phyloP scores from a whole-genome alignment of 2,888 invertebrate genomes.

The Adelognathus sp. region DNA sequence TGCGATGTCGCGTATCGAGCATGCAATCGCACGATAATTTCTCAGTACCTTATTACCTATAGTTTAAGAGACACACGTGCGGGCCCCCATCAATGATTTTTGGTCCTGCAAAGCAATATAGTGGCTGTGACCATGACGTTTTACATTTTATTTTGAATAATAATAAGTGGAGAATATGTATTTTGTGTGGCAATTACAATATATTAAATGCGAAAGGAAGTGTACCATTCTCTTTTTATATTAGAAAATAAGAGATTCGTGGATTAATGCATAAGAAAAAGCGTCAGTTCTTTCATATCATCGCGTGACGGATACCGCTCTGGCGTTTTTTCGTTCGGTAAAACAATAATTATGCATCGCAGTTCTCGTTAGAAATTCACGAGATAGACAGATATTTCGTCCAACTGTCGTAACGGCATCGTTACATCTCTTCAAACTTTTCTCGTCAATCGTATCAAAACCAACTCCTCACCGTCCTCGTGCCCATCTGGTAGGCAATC shows the following conservation, averaged over 20 bases:
- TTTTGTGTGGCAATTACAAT: constrained; percentile 34
- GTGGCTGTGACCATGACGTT: constrained; percentile 65
- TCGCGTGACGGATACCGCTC: too few species aligned
- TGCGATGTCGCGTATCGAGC: constrained; percentile 5
- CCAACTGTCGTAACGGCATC: too few species aligned
- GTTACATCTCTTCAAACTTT: too few species aligned
- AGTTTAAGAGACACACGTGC: constrained; percentile 59
- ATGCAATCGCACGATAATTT: constrained; percentile 64
- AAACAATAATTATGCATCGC: too few species aligned
- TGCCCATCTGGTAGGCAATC: too few species aligned
- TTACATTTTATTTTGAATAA: constrained; percentile 50
- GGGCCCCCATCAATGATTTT: constrained; percentile 40
- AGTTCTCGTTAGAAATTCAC: too few species aligned
- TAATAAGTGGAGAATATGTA: constrained; percentile 34
- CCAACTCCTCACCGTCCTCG: too few species aligned
- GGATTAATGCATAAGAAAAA: too few species aligned
- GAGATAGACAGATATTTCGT: too few species aligned
- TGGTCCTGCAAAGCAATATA: constrained; percentile 63
- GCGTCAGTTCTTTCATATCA: too few species aligned
- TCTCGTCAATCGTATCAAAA: too few species aligned
- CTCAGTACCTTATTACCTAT: constrained; percentile 69
- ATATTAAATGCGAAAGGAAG: constrained; percentile 18
- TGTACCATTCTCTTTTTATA: neutral
- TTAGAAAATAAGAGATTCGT: neutral
- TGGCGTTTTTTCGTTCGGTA: too few species aligned